A percentile compares a stretch with the other conserved stretches of the same genome.
phyloP scores from a whole-genome alignment of 2,113 vertebrate genomes.

The Ophiodon elongatus region DNA sequence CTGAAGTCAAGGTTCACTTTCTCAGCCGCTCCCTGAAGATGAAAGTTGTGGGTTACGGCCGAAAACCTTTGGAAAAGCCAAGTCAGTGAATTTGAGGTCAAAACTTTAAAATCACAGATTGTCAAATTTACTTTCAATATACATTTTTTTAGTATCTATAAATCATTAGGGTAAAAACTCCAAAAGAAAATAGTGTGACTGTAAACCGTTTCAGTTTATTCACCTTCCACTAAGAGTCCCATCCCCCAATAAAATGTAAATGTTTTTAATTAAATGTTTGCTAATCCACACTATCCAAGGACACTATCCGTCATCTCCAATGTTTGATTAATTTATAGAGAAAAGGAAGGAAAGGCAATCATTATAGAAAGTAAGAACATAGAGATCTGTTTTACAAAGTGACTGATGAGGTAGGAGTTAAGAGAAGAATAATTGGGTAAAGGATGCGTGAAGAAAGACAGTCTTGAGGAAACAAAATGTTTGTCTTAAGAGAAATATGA shows the following conservation, averaged over 20 bases:
- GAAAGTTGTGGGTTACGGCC: not conserved
- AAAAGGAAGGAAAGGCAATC: not conserved
- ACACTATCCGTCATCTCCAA: not conserved
- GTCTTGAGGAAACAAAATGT: not conserved
- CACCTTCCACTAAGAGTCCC: not conserved
- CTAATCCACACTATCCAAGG: not conserved
- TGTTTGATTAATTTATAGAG: not conserved
- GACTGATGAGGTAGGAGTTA: not conserved
- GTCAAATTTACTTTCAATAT: not conserved
- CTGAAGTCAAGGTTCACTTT: not conserved
- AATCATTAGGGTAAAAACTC: not conserved
- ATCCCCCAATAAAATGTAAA: not conserved
- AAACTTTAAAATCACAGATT: not conserved
- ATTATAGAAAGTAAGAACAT: not conserved
- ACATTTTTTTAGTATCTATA: not conserved
- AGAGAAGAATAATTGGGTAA: not conserved
- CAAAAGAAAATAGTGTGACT: slow-evolving; percentile 1
- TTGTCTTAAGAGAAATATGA: slow-evolving; percentile 13
- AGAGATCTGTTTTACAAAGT: not conserved
- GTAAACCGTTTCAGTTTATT: not conserved
- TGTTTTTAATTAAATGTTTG: slow-evolving; percentile 7
- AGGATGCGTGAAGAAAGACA: not conserved
- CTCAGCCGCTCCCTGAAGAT: not conserved
- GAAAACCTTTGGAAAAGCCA: not conserved
- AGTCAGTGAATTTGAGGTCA: not conserved